Percentiles rank a stretch among this genome's conserved stretches.
Conservation (phyloP, 2,888 invertebrate genomes). For the Xanthia togata region DNA sequence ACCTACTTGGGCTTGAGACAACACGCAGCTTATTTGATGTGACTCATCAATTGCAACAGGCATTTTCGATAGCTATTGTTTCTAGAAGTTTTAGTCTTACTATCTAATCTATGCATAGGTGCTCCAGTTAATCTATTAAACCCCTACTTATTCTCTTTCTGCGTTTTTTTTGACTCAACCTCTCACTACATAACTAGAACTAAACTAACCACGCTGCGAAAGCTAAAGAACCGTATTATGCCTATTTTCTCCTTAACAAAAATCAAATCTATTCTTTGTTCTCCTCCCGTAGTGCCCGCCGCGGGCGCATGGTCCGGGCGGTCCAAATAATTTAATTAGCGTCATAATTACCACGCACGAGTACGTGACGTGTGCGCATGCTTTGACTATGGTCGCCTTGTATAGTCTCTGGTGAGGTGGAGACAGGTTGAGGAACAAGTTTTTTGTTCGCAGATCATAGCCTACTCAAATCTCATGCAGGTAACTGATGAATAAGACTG, state of each 20-base stretch:
- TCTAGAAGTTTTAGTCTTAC: neutral
- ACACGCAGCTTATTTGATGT: neutral
- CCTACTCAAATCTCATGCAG: neutral
- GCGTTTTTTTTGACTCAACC: neutral
- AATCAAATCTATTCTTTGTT: constrained; percentile 47
- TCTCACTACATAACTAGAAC: neutral
- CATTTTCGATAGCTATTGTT: neutral
- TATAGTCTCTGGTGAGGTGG: constrained; percentile 20
- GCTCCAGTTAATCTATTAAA: no score
- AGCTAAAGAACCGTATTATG: neutral
- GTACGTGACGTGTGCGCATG: constrained; percentile 46
- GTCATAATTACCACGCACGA: constrained; percentile 70
- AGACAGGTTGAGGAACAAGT: constrained; percentile 24
- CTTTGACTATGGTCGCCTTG: constrained; percentile 34
- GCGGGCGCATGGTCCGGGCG: constrained; percentile 72
- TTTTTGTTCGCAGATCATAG: neutral
- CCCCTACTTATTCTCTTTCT: neutral
- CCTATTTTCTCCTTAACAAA: constrained; percentile 18
- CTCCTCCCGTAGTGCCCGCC: constrained; percentile 62
- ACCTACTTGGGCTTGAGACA: neutral
- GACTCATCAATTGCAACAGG: no score
- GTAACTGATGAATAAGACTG: neutral
- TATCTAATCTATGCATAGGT: no score
- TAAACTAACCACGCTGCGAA: neutral
- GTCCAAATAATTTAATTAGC: constrained; percentile 83